Conservation (phyloP, 2,113 vertebrate species). For the Formicarius rufipectus region DNA sequence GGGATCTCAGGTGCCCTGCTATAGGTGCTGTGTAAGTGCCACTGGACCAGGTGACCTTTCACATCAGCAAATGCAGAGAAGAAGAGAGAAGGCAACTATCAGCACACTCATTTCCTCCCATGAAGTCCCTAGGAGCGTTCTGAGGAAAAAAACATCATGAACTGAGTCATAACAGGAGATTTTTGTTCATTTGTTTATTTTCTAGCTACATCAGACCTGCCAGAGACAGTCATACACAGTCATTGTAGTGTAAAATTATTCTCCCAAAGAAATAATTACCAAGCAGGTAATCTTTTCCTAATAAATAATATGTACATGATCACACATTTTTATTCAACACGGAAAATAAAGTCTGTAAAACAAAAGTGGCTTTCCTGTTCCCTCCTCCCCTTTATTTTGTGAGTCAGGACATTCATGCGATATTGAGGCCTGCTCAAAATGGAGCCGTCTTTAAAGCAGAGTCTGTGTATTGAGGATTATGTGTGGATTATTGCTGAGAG, state of each 20-base stretch:
- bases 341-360: not conserved
- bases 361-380: not conserved
- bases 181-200: not conserved
- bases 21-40: not conserved
- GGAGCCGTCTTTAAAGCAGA: not conserved
- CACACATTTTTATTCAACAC: not conserved
- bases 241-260: slow-evolving; percentile 11
- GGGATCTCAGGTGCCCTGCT: not conserved
- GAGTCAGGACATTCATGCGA: not conserved
- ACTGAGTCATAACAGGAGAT: not conserved
- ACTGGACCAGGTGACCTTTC: not conserved
- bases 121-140: not conserved
- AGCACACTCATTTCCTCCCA: not conserved
- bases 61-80: not conserved
- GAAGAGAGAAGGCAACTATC: not conserved
- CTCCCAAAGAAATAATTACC: slow-evolving; percentile 4
- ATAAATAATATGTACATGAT: not conserved
- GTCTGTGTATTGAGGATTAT: slow-evolving; percentile 10
- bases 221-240: not conserved
- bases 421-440: not conserved
- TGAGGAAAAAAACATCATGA: not conserved
- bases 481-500: slow-evolving; percentile 46
- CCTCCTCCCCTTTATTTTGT: not conserved
- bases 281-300: not conserved
- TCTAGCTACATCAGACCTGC: not conserved